Percentiles rank a stretch among this genome's conserved stretches.
phyloP scores from a whole-genome alignment of 2,888 invertebrate species.

The Gerris lacustris region DNA sequence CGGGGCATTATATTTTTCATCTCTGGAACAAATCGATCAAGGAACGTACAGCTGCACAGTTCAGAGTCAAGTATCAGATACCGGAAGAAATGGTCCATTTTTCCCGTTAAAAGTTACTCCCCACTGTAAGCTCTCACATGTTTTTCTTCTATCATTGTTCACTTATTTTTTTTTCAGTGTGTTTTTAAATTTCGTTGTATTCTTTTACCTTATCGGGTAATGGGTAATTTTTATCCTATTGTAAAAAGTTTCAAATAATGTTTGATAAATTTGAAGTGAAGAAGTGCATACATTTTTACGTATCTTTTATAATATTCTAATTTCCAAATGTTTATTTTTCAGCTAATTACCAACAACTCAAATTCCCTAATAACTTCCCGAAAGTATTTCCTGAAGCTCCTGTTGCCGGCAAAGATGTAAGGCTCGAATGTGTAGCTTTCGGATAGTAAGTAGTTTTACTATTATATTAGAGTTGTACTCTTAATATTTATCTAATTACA shows the following conservation, averaged over 20 bases:
- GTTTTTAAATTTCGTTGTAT: neutral
- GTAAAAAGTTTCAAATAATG: too few relatives aligned
- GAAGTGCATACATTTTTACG: too few relatives aligned
- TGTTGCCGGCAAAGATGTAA: conserved; percentile 74
- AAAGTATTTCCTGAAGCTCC: conserved; percentile 91
- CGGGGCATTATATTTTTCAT: conserved; percentile 88
- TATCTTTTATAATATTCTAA: too few relatives aligned
- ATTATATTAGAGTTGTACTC: neutral
- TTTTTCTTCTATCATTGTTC: neutral
- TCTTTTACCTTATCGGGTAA: neutral
- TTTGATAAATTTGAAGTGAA: too few relatives aligned
- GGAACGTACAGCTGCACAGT: conserved; percentile 88
- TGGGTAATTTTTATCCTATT: too few relatives aligned
- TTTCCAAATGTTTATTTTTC: conserved; percentile 28
- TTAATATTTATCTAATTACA: conserved; percentile 7
- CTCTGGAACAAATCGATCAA: conserved; percentile 76
- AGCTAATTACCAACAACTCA: conserved; percentile 78
- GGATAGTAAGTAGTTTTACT: conserved; percentile 57
- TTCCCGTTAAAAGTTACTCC: conserved; percentile 70
- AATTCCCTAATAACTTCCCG: conserved; percentile 89
- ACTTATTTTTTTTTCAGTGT: conserved; percentile 12
- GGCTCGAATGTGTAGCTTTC: conserved; percentile 88
- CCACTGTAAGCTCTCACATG: conserved; percentile 47
- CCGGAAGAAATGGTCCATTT: conserved; percentile 80
- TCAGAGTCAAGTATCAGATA: conserved; percentile 72